These are phyloP conservation scores for Tachypleus tridentatus DNA, from an alignment of 1,140 invertebrate genomes.

Conservation along the genomic window DNA sequence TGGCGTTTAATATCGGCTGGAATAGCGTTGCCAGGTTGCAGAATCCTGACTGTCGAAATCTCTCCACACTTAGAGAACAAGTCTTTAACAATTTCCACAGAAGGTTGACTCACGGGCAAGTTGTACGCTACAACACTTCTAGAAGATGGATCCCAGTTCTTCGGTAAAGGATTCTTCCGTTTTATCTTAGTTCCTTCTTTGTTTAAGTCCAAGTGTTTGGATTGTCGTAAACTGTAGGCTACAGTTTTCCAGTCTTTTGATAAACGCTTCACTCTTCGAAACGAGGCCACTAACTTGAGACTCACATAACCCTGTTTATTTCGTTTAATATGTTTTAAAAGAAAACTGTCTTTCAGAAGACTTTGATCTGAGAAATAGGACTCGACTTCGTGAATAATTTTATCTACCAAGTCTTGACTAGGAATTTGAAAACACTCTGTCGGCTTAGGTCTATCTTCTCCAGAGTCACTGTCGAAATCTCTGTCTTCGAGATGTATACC, in stretches of 20 bases:
- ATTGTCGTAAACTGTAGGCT: conserved; percentile 61
- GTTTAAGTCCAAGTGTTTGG: conserved; percentile 76
- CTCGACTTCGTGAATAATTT: conserved; percentile 58
- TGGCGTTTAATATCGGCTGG: too few species aligned
- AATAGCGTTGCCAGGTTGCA: too few species aligned
- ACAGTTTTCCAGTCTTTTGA: conserved; percentile 88
- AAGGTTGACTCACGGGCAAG: neutral
- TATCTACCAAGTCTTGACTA: conserved; percentile 3
- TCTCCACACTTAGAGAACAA: too few species aligned
- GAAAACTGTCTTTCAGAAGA: conserved; percentile 85
- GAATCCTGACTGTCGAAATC: too few species aligned
- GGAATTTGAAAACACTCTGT: neutral
- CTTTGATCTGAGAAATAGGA: conserved; percentile 91
- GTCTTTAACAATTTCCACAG: too few species aligned
- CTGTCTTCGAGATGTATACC: too few species aligned
- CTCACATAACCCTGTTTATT: conserved; percentile 92
- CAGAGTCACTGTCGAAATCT: too few species aligned
- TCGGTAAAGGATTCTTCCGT: conserved; percentile 65
- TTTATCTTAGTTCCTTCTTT: conserved; percentile 77
- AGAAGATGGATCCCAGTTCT: conserved; percentile 79
- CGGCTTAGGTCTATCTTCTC: too few species aligned
- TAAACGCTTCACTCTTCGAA: conserved; percentile 56
- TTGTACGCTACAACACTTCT: conserved; percentile 42
- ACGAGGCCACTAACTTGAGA: conserved; percentile 51
- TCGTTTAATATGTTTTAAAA: conserved; percentile 81